Base-by-base conservation (phyloP, 2,113 vertebrate genomes). In the Lathamus discolor region DNA sequence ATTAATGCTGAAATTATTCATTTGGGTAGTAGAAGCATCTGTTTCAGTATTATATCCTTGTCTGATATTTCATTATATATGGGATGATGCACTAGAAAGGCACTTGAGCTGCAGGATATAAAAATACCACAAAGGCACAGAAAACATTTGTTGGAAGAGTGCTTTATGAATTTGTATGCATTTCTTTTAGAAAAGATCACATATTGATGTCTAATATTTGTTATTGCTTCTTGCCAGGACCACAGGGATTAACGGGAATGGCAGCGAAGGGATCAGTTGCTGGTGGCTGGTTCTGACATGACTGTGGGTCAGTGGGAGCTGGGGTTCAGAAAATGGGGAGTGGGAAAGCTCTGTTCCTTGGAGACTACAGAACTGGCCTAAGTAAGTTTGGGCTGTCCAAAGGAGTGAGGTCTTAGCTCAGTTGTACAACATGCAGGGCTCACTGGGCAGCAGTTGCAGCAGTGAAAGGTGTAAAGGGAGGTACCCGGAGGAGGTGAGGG, bases 1-100 rank as follows among this genome's bases (percentile, higher is more conserved):
- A 85, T 97, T 96, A 93, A 89, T 51, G 52, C 62, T 89, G 92
- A 90, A 92, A 90, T 92, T 61, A 69, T 82, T 90, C 93, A 82
- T 88, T 86, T 93, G 95, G 77, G 86, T 89, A 62, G 67, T 22
- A 88, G 90, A 83, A 92, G 82, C 92, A 87, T 96, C 96, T 88
- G 79, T 76, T 90, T 33, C 79, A 35, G 74, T 90, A 48, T 94
- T 86, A 87, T 16, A 85, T 73, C 90, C 88, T 49, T 52, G 59
- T 83, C 83, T 90, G 84, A 49, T 87, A 17, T 88, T 84, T 57
- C 62, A 35, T 88, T 94, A 17, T 64, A 14, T 6, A 61, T 15
- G 33, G 88, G 31, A 80, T 61, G 93, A 33, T 86, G 78, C 52
- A 27, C 70, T 52, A 49, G 85, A 51, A 93, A 86, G 54, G 88